Percentiles rank a stretch among this genome's conserved stretches.
Conservation (phyloP, 2,888 invertebrate species). For the Pimpla rufipes region DNA sequence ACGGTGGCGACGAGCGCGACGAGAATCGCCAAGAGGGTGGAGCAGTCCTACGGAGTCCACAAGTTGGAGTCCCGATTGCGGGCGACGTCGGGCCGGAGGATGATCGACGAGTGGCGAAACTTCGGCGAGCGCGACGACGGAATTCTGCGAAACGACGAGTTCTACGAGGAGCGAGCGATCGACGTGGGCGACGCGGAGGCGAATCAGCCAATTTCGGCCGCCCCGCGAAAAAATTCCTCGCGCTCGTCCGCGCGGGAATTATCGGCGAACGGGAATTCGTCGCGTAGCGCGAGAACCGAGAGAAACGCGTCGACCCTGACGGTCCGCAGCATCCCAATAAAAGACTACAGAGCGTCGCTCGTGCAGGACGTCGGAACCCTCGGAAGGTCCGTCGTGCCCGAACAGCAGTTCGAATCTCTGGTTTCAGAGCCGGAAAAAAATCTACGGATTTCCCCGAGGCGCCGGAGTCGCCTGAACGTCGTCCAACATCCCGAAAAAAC, state of each 20-base stretch:
- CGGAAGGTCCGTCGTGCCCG: conserved; percentile 68
- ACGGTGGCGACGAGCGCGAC: conserved; percentile 22
- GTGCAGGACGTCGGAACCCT: conserved; percentile 78
- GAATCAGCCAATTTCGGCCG: neutral
- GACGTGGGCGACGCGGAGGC: conserved; percentile 74
- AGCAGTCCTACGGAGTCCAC: conserved; percentile 51
- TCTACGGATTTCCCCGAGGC: conserved; percentile 11
- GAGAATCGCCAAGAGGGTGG: conserved; percentile 34
- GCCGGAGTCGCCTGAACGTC: neutral
- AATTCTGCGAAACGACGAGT: conserved; percentile 73
- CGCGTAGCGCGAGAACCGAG: conserved; percentile 18
- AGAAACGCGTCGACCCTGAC: conserved; percentile 66
- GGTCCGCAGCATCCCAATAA: conserved; percentile 79
- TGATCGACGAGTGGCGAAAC: conserved; percentile 81
- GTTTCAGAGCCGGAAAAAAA: conserved; percentile 72
- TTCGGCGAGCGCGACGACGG: conserved; percentile 66
- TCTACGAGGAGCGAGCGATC: conserved; percentile 80
- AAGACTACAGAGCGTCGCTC: conserved; percentile 78
- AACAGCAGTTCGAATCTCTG: conserved; percentile 75
- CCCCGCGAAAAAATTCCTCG: conserved; percentile 17
- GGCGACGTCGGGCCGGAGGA: conserved; percentile 70
- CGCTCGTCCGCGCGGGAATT: conserved; percentile 36
- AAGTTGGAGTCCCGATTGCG: conserved; percentile 55
- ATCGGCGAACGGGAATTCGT: neutral
- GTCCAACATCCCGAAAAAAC: neutral